Evolutionary conservation across 2,113 vertebrate species (phyloP).

Genomic region (Chionis minor): DNA sequence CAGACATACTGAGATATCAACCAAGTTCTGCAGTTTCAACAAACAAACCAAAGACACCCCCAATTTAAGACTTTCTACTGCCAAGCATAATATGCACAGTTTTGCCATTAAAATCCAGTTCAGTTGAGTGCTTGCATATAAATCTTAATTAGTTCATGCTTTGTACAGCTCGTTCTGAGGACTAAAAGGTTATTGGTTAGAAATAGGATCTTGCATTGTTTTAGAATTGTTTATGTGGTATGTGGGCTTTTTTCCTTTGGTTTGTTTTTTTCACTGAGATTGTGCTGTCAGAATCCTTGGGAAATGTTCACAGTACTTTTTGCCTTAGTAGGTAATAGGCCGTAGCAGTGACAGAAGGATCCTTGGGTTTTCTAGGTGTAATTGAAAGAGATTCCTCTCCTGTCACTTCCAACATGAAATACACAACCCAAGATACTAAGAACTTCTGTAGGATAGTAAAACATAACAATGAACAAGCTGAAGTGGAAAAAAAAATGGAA

Average conservation of each 20-base stretch:
- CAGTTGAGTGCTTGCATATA: not conserved
- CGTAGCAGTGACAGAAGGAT: not conserved
- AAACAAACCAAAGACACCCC: not conserved
- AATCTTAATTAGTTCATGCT: not conserved
- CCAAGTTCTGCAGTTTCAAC: not conserved
- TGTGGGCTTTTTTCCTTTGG: not conserved
- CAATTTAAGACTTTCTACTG: not conserved
- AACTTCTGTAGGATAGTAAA: not conserved
- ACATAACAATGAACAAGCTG: not conserved
- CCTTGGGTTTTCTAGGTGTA: not conserved
- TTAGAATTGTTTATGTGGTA: not conserved
- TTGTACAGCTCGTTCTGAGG: not conserved
- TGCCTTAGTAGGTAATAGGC: not conserved
- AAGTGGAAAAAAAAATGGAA: not conserved
- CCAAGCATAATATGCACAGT: not conserved
- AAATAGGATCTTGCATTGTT: not conserved
- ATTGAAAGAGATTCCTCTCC: not conserved
- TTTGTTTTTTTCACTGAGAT: not conserved
- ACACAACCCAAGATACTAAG: not conserved
- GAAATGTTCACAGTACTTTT: not conserved
- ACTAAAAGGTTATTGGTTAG: not conserved
- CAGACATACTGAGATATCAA: not conserved
- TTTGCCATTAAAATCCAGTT: not conserved
- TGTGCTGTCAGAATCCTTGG: not conserved
- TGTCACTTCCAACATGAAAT: not conserved